Evolutionary conservation across 2,113 vertebrate genomes (phyloP).

Genomic region (Pangasianodon gigas): DNA sequence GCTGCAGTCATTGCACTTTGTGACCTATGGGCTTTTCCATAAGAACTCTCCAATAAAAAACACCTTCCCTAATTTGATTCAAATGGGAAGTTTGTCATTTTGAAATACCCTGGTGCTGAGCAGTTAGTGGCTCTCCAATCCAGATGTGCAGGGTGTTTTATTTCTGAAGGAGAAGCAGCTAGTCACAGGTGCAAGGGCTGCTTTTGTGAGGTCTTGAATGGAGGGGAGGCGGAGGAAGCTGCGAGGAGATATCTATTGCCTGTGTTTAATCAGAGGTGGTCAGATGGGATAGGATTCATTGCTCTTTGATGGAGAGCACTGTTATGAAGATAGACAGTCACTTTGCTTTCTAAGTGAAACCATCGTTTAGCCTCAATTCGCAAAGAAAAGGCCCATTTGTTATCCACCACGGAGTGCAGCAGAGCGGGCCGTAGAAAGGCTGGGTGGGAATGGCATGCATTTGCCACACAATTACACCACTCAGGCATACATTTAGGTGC

Average conservation of each 20-base stretch:
- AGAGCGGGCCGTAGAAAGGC: slow-evolving; percentile 62
- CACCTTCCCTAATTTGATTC: slow-evolving; percentile 77
- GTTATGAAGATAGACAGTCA: slow-evolving; percentile 83
- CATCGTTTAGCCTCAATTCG: slow-evolving; percentile 81
- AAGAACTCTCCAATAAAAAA: slow-evolving; percentile 74
- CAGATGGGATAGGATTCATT: slow-evolving; percentile 88
- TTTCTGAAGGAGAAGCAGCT: slow-evolving; percentile 75
- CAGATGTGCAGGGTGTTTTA: slow-evolving; percentile 83
- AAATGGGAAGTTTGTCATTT: slow-evolving; percentile 75
- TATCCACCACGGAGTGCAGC: slow-evolving; percentile 73
- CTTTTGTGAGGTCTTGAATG: slow-evolving; percentile 62
- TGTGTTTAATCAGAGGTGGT: slow-evolving; percentile 91
- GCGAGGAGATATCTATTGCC: slow-evolving; percentile 75
- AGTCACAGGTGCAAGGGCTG: slow-evolving; percentile 83
- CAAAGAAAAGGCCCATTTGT: slow-evolving; percentile 79
- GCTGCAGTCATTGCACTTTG: slow-evolving; percentile 59
- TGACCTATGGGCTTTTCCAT: slow-evolving; percentile 64
- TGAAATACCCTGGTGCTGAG: slow-evolving; percentile 67
- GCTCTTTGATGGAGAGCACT: slow-evolving; percentile 81
- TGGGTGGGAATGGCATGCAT: slow-evolving; percentile 72
- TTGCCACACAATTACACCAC: slow-evolving; percentile 74
- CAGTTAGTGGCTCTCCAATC: slow-evolving; percentile 56
- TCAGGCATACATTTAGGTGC: slow-evolving; percentile 63
- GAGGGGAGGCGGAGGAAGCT: not conserved
- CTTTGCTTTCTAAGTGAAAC: slow-evolving; percentile 82